Evolutionary conservation across 2,888 invertebrate genomes (phyloP).

Genomic region (Drosophila neutralis): DNA sequence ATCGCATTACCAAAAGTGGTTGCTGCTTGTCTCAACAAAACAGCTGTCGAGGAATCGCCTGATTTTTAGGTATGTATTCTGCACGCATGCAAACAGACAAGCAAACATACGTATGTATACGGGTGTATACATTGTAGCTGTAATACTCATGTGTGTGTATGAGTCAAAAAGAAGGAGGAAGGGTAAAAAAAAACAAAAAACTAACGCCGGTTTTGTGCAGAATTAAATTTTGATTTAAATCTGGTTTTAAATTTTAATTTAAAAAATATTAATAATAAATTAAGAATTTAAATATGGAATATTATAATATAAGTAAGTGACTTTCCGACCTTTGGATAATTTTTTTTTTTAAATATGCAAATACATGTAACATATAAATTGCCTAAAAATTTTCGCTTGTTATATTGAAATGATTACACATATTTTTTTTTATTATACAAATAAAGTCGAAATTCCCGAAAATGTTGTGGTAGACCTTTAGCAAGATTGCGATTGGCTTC

Average conservation of each 20-base stretch:
- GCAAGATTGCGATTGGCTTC: conserved; percentile 48
- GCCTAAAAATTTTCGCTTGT: background rate
- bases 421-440: background rate
- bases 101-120: conserved; percentile 11
- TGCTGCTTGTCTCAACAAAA: conserved; percentile 52
- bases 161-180: conserved; percentile 6
- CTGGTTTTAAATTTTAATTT: background rate
- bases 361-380: background rate
- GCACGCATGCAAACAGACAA: conserved; percentile 29
- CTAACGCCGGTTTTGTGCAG: background rate
- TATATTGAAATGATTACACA: background rate
- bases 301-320: background rate
- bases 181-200: conserved; percentile 5
- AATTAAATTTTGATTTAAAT: background rate
- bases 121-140: background rate
- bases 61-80: conserved; percentile 81
- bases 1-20: conserved; percentile 33
- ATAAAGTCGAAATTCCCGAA: conserved; percentile 13
- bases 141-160: conserved; percentile 14
- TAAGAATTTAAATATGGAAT: conserved; percentile 16
- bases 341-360: background rate
- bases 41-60: conserved; percentile 79
- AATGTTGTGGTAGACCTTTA: background rate
- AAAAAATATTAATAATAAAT: background rate
- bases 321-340: conserved; percentile 32